Evolutionary conservation across 1,140 invertebrate genomes (phyloP).

Genomic region (Paraescarpia echinospica): DNA sequence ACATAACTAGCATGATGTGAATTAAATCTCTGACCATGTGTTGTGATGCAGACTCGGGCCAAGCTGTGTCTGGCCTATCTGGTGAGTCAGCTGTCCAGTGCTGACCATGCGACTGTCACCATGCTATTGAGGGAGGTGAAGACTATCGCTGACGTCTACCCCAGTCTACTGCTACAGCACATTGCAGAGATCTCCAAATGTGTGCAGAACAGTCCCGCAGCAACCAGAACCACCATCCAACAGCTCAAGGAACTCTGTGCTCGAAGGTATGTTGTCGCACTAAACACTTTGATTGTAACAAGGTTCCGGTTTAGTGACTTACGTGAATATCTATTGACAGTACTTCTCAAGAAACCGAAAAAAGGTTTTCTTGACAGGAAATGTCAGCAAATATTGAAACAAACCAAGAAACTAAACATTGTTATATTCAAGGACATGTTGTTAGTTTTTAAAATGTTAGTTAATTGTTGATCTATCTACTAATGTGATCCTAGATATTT

Average conservation of each 20-base stretch:
- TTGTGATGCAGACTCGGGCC: constrained; percentile 66
- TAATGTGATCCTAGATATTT: no score
- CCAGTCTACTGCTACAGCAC: constrained; percentile 74
- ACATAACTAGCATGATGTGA: not conserved
- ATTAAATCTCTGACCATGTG: not conserved
- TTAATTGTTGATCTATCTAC: no score
- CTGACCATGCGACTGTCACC: constrained; percentile 71
- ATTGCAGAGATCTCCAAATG: constrained; percentile 71
- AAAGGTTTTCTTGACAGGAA: no score
- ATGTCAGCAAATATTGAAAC: no score
- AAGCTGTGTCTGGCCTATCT: constrained; percentile 79
- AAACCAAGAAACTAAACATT: no score
- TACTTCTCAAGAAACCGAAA: no score
- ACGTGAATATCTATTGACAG: no score
- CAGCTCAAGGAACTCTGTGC: constrained; percentile 57
- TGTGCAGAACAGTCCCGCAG: constrained; percentile 51
- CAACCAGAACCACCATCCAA: constrained; percentile 58
- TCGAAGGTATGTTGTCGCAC: constrained; percentile 42
- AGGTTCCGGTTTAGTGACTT: no score
- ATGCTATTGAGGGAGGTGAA: constrained; percentile 76
- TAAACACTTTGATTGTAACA: no score
- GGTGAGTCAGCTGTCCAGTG: constrained; percentile 70
- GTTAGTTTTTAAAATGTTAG: no score
- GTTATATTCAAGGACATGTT: no score
- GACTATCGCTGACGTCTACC: constrained; percentile 74